A percentile compares a stretch with the other conserved stretches of the same genome.
phyloP scores from a whole-genome alignment of 2,888 invertebrate species.

The Campoletis raptor region DNA sequence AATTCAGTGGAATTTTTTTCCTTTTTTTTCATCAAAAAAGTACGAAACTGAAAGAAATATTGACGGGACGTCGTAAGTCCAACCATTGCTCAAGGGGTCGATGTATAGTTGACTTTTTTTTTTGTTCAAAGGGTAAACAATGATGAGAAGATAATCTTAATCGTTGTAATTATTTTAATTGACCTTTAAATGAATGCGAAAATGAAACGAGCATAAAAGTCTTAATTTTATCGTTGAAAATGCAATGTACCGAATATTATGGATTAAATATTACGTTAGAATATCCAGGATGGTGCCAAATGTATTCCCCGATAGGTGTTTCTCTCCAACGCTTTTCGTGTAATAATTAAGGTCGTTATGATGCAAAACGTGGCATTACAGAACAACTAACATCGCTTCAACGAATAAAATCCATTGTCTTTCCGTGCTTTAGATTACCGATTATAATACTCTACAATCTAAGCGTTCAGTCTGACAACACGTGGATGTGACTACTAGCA shows the following conservation, averaged over 20 bases:
- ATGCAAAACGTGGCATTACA: slow-evolving; percentile 53
- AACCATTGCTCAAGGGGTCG: too few relatives aligned
- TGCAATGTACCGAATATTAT: slow-evolving; percentile 2
- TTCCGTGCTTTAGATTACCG: slow-evolving; percentile 20
- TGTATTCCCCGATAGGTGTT: slow-evolving; percentile 20
- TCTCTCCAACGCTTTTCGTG: slow-evolving; percentile 21
- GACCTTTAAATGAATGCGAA: not conserved
- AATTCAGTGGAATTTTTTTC: too few relatives aligned
- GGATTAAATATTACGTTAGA: not conserved
- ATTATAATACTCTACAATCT: slow-evolving; percentile 13
- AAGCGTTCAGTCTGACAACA: slow-evolving; percentile 43
- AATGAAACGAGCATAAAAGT: not conserved
- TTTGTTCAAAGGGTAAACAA: too few relatives aligned
- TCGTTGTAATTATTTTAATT: not conserved
- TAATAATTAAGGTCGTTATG: slow-evolving; percentile 54
- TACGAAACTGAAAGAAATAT: too few relatives aligned
- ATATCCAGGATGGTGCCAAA: slow-evolving; percentile 11
- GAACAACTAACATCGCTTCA: slow-evolving; percentile 21
- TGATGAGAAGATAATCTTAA: not conserved
- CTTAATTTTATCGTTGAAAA: not conserved
- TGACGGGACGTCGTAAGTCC: too few relatives aligned
- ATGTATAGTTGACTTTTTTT: too few relatives aligned
- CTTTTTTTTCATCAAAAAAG: too few relatives aligned
- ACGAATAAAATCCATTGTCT: slow-evolving; percentile 34
- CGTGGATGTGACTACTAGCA: slow-evolving; percentile 40